A percentile compares a stretch with the other conserved stretches of the same genome.
phyloP scores from a whole-genome alignment of 2,797 vertebrate species.

The Babyrousa celebensis region DNA sequence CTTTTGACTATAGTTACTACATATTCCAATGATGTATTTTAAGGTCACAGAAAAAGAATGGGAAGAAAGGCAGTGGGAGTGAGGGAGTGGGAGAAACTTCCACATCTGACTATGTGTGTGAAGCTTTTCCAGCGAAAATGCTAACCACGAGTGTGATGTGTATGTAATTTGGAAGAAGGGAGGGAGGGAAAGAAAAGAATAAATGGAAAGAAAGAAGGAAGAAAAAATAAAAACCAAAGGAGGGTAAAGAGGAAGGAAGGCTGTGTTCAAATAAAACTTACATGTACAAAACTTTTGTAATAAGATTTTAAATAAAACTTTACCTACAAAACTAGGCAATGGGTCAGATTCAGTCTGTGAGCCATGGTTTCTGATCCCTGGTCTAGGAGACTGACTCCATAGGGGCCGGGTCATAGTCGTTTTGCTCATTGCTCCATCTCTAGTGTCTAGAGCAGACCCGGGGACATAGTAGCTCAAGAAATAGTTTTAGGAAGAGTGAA shows the following conservation, averaged over 20 bases:
- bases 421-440: not conserved
- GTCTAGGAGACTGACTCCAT: not conserved
- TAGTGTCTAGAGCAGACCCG: not conserved
- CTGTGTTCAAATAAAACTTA: slow-evolving; percentile 63
- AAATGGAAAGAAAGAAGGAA: not conserved
- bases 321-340: slow-evolving; percentile 40
- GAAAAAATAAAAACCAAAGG: not conserved
- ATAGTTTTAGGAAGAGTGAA: not conserved
- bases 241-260: not conserved
- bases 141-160: too few relatives aligned
- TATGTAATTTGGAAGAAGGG: not conserved
- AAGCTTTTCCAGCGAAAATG: not conserved
- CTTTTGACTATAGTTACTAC: not conserved
- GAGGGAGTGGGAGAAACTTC: not conserved
- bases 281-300: too few relatives aligned
- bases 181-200: not conserved
- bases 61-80: not conserved
- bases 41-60: slow-evolving; percentile 10
- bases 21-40: not conserved
- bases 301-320: slow-evolving; percentile 62
- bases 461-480: not conserved
- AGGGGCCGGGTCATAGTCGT: not conserved
- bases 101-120: not conserved
- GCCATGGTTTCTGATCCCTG: not conserved
- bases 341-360: not conserved